Evolutionary conservation across 2,797 vertebrate species (phyloP).

Genomic region (Muscicapa striata): DNA sequence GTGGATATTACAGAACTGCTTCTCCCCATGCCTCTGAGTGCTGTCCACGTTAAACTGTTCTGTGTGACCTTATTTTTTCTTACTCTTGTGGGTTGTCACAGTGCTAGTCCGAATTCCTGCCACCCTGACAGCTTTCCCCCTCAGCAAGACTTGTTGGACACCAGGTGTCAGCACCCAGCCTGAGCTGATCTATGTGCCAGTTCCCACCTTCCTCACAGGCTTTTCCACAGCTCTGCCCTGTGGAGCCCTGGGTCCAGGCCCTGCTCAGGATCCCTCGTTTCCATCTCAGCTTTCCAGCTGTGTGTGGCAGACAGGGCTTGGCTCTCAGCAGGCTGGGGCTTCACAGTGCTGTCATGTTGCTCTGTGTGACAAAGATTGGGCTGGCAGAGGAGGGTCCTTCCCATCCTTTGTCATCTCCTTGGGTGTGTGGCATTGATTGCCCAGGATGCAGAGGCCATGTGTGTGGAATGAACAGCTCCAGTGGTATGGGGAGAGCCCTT

Average conservation of each 20-base stretch:
- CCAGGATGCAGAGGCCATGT: background rate
- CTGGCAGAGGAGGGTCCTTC: background rate
- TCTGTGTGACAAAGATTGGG: background rate
- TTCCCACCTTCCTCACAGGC: background rate
- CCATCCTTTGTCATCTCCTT: background rate
- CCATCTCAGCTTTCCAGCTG: background rate
- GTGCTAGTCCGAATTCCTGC: background rate
- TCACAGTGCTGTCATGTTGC: fast-evolving
- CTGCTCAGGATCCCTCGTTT: background rate
- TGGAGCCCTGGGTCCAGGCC: background rate
- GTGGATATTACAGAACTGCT: background rate
- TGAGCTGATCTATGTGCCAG: fast-evolving
- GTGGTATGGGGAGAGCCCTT: background rate
- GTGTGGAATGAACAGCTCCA: fast-evolving
- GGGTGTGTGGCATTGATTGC: background rate
- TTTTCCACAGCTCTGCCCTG: background rate
- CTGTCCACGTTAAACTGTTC: background rate
- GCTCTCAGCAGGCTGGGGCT: background rate
- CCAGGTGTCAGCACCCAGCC: background rate
- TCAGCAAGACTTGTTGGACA: background rate
- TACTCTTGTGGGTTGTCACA: background rate
- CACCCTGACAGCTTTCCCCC: background rate
- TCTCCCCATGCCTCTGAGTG: background rate
- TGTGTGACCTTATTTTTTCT: background rate
- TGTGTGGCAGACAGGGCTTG: background rate